These are phyloP conservation scores for Gymnobelideus leadbeateri DNA, from an alignment of 2,113 vertebrate genomes.

Conservation along the genomic window DNA sequence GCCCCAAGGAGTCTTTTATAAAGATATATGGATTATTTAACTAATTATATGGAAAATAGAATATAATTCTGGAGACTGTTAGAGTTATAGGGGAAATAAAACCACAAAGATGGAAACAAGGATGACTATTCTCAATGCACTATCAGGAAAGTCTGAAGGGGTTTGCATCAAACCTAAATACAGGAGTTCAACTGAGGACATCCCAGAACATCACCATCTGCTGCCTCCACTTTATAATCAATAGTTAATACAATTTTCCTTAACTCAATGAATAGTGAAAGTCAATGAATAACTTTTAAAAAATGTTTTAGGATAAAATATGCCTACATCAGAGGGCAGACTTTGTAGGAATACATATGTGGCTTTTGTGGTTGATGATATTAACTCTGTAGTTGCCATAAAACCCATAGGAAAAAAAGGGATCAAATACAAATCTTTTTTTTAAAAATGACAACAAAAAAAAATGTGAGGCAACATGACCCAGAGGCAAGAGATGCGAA, in stretches of 20 bases:
- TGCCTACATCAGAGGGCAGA: not conserved
- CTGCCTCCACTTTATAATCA: not conserved
- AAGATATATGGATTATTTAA: not conserved
- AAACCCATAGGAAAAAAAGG: not conserved
- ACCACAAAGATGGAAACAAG: not conserved
- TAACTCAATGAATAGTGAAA: not conserved
- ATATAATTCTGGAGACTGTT: not conserved
- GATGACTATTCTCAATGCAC: not conserved
- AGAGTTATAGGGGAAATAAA: not conserved
- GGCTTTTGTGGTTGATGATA: not conserved
- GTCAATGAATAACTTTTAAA: not conserved
- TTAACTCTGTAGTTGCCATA: not conserved
- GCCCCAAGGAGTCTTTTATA: not conserved
- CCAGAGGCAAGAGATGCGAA: not conserved
- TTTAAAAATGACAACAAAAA: not conserved
- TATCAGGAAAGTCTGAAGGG: not conserved
- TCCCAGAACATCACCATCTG: not conserved
- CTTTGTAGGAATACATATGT: not conserved
- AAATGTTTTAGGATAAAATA: constrained; percentile 42
- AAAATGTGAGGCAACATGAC: not conserved
- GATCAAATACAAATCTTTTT: not conserved
- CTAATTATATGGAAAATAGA: not conserved
- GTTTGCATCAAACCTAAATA: not conserved
- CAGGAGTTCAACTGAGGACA: not conserved
- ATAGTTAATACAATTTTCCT: not conserved